phyloP scores from a whole-genome alignment of 2,888 invertebrate genomes.

The Epsilonema sp. region DNA sequence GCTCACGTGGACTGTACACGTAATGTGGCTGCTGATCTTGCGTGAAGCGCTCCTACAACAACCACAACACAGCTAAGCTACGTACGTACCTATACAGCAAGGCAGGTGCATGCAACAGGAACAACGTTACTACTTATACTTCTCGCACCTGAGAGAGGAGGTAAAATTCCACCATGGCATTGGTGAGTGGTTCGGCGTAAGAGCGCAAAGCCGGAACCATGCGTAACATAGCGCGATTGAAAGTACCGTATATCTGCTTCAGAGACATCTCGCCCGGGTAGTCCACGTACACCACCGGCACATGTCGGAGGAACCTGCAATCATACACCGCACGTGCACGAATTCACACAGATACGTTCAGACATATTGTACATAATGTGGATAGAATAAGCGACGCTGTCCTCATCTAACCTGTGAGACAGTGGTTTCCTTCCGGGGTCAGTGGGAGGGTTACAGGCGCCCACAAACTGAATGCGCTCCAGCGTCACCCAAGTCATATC shows the following conservation, averaged over 20 bases:
- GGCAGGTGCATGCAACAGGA: not conserved
- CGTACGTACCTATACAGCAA: no score
- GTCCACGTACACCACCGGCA: conserved; percentile 95
- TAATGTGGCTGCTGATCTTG: conserved; percentile 99
- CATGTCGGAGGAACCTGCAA: conserved; percentile 50
- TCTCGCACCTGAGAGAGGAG: conserved; percentile 60
- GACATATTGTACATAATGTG: no score
- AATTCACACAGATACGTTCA: no score
- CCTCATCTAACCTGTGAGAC: conserved; percentile 64
- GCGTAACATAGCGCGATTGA: conserved; percentile 89
- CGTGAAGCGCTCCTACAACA: conserved; percentile 60
- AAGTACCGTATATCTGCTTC: conserved; percentile 90
- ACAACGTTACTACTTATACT: not conserved
- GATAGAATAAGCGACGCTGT: no score
- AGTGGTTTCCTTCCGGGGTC: conserved; percentile 94
- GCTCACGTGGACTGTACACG: conserved; percentile 88
- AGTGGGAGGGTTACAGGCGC: conserved; percentile 97
- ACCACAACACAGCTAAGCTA: no score
- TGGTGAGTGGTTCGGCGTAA: conserved; percentile 84
- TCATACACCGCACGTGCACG: no score
- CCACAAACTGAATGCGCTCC: conserved; percentile 96
- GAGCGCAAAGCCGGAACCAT: conserved; percentile 73
- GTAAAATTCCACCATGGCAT: conserved; percentile 98
- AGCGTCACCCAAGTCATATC: conserved; percentile 92
- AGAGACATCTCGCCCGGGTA: conserved; percentile 94